Evolutionary conservation across 2,888 invertebrate species (phyloP).

Genomic region (Polydesmus complanatus): DNA sequence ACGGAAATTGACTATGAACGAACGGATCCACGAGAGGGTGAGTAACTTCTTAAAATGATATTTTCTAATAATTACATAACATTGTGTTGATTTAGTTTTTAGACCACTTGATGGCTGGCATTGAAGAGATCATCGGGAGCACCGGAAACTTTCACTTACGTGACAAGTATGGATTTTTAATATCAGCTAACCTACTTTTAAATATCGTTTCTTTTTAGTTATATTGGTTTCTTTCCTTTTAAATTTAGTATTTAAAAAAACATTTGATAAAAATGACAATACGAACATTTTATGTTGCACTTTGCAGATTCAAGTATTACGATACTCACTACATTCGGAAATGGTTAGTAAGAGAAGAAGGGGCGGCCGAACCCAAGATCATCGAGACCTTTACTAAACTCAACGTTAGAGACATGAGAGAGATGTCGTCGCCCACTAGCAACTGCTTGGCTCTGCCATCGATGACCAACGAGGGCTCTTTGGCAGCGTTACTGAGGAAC

Average conservation of each 20-base stretch:
- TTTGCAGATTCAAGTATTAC: slow-evolving; percentile 67
- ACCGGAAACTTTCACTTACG: slow-evolving; percentile 87
- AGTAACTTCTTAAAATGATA: too few relatives aligned
- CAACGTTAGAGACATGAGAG: slow-evolving; percentile 85
- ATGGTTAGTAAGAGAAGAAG: slow-evolving; percentile 66
- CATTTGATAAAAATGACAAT: too few relatives aligned
- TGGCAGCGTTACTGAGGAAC: slow-evolving; percentile 80
- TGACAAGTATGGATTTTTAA: slow-evolving; percentile 47
- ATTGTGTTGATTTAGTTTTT: slow-evolving; percentile 46
- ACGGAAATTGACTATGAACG: slow-evolving; percentile 87
- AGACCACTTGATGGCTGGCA: slow-evolving; percentile 77
- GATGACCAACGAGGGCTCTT: slow-evolving; percentile 51
- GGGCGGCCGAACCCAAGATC: slow-evolving; percentile 82
- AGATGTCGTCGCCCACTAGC: slow-evolving; percentile 74
- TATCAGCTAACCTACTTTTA: not conserved
- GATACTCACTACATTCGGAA: slow-evolving; percentile 88
- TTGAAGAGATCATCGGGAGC: slow-evolving; percentile 63
- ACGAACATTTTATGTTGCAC: too few relatives aligned
- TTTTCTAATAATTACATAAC: slow-evolving; percentile 23
- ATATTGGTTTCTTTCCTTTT: not conserved
- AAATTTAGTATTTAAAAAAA: too few relatives aligned
- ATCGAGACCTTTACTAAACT: slow-evolving; percentile 85
- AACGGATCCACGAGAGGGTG: slow-evolving; percentile 89
- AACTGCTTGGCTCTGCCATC: slow-evolving; percentile 46
- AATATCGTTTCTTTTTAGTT: not conserved